Conservation (phyloP, 2,888 invertebrate genomes). For the Drosophila fungiperda region DNA sequence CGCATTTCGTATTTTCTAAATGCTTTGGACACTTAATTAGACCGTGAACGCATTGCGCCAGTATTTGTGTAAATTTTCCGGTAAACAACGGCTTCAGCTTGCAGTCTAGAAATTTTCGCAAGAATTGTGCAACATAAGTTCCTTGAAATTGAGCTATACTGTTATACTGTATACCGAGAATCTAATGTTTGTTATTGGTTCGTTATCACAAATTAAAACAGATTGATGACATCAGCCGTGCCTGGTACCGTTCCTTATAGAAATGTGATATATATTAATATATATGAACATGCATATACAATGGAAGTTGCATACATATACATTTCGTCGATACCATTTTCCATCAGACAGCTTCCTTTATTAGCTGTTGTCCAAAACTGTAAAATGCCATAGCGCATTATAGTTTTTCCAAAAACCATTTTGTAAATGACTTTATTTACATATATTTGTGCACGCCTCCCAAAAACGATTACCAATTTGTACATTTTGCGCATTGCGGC, state of each 20-base stretch:
- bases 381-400: slow-evolving; percentile 17
- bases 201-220: slow-evolving; percentile 10
- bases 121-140: background rate
- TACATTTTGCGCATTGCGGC: slow-evolving; percentile 69
- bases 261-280: background rate
- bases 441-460: slow-evolving; percentile 34
- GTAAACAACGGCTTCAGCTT: slow-evolving; percentile 2
- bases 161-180: background rate
- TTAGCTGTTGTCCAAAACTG: background rate
- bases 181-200: background rate
- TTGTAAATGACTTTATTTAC: slow-evolving; percentile 24
- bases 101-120: background rate
- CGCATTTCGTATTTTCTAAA: slow-evolving; percentile 53
- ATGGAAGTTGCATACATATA: background rate
- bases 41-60: slow-evolving; percentile 32
- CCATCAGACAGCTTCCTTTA: slow-evolving; percentile 18
- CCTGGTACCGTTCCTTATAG: background rate
- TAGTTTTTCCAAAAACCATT: slow-evolving; percentile 18
- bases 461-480: slow-evolving; percentile 42
- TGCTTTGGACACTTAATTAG: slow-evolving; percentile 60
- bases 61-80: slow-evolving; percentile 25
- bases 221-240: slow-evolving; percentile 42
- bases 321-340: slow-evolving; percentile 4
- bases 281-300: background rate
- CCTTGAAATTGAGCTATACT: no score